phyloP scores from a whole-genome alignment of 2,888 invertebrate species.

The Unio pictorum region DNA sequence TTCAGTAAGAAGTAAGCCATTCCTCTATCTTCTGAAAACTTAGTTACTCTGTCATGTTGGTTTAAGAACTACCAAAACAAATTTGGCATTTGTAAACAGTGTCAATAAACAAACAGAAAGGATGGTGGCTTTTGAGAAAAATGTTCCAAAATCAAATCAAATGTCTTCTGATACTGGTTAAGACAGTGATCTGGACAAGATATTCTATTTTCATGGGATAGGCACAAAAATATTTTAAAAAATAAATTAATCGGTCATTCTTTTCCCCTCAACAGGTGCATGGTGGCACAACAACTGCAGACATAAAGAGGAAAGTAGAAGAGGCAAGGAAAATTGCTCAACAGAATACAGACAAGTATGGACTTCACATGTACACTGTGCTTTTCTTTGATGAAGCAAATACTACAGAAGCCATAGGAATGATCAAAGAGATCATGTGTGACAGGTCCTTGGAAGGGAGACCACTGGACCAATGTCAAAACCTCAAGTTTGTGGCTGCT shows the following conservation, averaged over 20 bases:
- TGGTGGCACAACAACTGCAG: slow-evolving; percentile 61
- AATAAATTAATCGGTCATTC: neutral
- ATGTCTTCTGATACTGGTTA: too few species aligned
- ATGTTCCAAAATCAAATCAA: too few species aligned
- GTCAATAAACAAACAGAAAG: too few species aligned
- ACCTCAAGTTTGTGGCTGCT: slow-evolving; percentile 66
- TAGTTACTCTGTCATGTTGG: too few species aligned
- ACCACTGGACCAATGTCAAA: slow-evolving; percentile 38
- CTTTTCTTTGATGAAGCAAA: slow-evolving; percentile 69
- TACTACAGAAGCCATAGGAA: slow-evolving; percentile 66
- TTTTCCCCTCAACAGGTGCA: slow-evolving; percentile 49
- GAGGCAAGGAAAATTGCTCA: slow-evolving; percentile 50
- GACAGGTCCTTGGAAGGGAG: slow-evolving; percentile 60
- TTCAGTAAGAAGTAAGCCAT: too few species aligned
- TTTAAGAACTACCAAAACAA: too few species aligned
- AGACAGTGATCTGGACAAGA: too few species aligned
- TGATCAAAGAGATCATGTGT: slow-evolving; percentile 69
- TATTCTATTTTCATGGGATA: too few species aligned
- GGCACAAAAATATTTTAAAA: too few species aligned
- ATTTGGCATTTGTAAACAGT: too few species aligned
- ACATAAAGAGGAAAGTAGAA: slow-evolving; percentile 59
- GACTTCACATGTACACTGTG: slow-evolving; percentile 54
- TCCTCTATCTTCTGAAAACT: too few species aligned
- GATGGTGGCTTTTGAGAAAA: too few species aligned
- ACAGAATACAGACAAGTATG: slow-evolving; percentile 39